A percentile compares a stretch with the other conserved stretches of the same genome.
Conservation (phyloP, 2,113 vertebrate species). For the Callocephalon fimbriatum region DNA sequence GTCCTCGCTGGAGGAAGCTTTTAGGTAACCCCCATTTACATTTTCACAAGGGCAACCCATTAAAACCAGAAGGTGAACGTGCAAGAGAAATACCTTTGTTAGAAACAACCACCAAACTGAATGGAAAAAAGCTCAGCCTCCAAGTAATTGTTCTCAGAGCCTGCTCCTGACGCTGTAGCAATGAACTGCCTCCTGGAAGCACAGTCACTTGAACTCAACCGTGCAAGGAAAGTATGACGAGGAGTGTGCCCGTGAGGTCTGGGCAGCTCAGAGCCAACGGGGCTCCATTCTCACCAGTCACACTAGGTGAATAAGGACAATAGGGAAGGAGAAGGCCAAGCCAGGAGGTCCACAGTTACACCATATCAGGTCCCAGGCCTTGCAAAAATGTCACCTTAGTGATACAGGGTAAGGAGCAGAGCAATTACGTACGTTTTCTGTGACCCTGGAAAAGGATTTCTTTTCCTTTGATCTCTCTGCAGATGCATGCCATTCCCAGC, state of each 20-base stretch:
- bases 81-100: not conserved
- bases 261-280: not conserved
- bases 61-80: not conserved
- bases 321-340: not conserved
- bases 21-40: not conserved
- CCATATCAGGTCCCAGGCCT: not conserved
- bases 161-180: not conserved
- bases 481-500: not conserved
- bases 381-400: conserved; percentile 24
- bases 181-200: not conserved
- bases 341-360: conserved; percentile 25
- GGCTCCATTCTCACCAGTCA: conserved; percentile 19
- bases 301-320: conserved; percentile 4
- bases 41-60: not conserved
- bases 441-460: conserved; percentile 13
- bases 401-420: not conserved
- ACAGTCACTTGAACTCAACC: not conserved
- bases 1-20: not conserved
- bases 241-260: not conserved
- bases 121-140: not conserved
- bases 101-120: not conserved
- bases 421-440: conserved; percentile 15
- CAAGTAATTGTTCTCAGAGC: conserved; percentile 11
- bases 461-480: conserved; percentile 43
- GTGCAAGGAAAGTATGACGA: not conserved